Evolutionary conservation across 1,140 invertebrate species (phyloP).

Genomic region (Ooceraea biroi): DNA sequence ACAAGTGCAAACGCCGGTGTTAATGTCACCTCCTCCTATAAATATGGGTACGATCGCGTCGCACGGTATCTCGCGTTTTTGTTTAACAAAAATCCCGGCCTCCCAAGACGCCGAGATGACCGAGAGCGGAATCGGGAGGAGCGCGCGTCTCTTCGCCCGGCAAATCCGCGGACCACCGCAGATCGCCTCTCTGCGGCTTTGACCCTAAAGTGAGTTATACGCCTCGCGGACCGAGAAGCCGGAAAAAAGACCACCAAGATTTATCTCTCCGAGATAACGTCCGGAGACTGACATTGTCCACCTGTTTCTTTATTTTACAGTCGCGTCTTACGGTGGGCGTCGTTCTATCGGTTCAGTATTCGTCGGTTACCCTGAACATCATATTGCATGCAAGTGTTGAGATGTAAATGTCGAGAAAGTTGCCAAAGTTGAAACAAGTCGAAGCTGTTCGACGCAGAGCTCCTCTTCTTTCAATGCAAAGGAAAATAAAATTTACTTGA

Average conservation of each 20-base stretch:
- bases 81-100: constrained; percentile 33
- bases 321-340: neutral
- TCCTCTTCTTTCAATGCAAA: neutral
- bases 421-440: neutral
- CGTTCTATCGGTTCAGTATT: neutral
- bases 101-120: constrained; percentile 12
- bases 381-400: too few species aligned
- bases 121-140: neutral
- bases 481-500: neutral
- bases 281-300: constrained; percentile 44
- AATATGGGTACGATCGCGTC: constrained; percentile 14
- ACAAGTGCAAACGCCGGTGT: constrained; percentile 58
- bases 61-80: neutral
- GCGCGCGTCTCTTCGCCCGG: neutral
- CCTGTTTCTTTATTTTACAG: constrained; percentile 45
- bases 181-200: constrained; percentile 45
- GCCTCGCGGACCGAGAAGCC: neutral
- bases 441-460: neutral
- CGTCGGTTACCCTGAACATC: neutral
- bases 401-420: neutral
- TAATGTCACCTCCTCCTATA: constrained; percentile 40
- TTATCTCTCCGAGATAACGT: too few species aligned
- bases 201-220: constrained; percentile 36
- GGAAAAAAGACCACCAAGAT: constrained; percentile 35
- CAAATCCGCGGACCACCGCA: neutral